A percentile compares a stretch with the other conserved stretches of the same genome.
These are phyloP conservation scores for Rhogogaster chlorosoma DNA, from an alignment of 2,888 invertebrate genomes.

Conservation along the genomic window DNA sequence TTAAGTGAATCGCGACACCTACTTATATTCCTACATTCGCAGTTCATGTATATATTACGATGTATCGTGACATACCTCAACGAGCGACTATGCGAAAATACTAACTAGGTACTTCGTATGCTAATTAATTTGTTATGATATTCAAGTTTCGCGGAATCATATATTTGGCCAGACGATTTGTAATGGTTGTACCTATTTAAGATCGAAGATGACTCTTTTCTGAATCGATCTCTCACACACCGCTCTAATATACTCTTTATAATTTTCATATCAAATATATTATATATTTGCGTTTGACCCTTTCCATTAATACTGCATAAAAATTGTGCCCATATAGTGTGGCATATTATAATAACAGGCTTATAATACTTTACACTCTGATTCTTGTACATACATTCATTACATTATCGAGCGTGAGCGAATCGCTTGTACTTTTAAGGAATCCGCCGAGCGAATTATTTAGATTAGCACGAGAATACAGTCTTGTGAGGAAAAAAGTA, in stretches of 20 bases:
- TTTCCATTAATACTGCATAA: not conserved
- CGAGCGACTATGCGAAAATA: not conserved
- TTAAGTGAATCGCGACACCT: slow-evolving; percentile 11
- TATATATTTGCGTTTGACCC: not conserved
- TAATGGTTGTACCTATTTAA: not conserved
- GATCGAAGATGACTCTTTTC: not conserved
- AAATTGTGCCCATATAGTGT: not conserved
- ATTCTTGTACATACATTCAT: slow-evolving; percentile 2
- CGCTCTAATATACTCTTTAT: not conserved
- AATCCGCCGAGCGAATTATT: not conserved
- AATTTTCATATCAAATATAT: not conserved
- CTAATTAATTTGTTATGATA: not conserved
- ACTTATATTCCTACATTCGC: not conserved
- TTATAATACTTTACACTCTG: not conserved
- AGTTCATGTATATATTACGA: not conserved
- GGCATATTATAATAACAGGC: not conserved
- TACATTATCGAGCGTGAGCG: not conserved
- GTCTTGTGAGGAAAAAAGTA: not conserved
- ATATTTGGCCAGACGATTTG: not conserved
- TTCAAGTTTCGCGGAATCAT: not conserved
- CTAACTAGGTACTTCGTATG: slow-evolving; percentile 6
- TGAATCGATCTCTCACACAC: not conserved
- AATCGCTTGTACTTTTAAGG: slow-evolving; percentile 32
- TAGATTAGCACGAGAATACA: not conserved
- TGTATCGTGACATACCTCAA: not conserved